These are phyloP conservation scores for Notolabrus celidotus DNA, from an alignment of 2,797 vertebrate species.

Conservation along the genomic window DNA sequence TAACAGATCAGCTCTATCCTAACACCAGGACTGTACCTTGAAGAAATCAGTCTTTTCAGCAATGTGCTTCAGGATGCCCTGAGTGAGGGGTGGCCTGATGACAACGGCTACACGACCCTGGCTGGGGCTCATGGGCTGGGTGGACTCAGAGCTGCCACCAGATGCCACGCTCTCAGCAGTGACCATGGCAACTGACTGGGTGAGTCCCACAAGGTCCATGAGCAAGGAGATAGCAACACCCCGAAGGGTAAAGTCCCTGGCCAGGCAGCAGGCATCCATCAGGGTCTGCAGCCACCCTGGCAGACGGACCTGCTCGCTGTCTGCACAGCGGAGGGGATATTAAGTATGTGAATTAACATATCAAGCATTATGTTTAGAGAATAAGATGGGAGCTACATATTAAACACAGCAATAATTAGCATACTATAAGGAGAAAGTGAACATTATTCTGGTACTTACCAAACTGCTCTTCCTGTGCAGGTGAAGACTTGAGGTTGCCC, in stretches of 20 bases:
- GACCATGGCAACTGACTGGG: constrained; percentile 95
- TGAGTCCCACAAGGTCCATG: constrained; percentile 96
- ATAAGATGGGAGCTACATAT: no score
- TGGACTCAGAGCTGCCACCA: constrained; percentile 81
- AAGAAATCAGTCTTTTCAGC: constrained; percentile 97
- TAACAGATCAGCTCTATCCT: not conserved
- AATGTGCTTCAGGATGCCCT: constrained; percentile 94
- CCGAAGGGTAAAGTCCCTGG: constrained; percentile 91
- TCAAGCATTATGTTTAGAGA: not conserved
- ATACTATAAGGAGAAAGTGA: no score
- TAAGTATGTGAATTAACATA: not conserved
- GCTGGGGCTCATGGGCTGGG: constrained; percentile 94
- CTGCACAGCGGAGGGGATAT: constrained; percentile 69
- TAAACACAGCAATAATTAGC: no score
- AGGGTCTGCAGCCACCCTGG: constrained; percentile 94
- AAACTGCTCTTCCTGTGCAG: constrained; percentile 83
- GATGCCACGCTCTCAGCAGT: constrained; percentile 89
- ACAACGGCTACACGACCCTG: constrained; percentile 97
- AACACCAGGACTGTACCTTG: constrained; percentile 86
- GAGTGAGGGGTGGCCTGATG: constrained; percentile 96
- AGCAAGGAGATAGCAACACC: constrained; percentile 93
- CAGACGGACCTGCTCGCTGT: constrained; percentile 89
- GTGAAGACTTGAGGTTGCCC: constrained; percentile 92
- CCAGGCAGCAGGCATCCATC: constrained; percentile 94
- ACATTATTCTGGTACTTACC: constrained; percentile 59